Evolutionary conservation across 2,888 invertebrate genomes (phyloP).

Genomic region (Rhorus exstirpatorius): DNA sequence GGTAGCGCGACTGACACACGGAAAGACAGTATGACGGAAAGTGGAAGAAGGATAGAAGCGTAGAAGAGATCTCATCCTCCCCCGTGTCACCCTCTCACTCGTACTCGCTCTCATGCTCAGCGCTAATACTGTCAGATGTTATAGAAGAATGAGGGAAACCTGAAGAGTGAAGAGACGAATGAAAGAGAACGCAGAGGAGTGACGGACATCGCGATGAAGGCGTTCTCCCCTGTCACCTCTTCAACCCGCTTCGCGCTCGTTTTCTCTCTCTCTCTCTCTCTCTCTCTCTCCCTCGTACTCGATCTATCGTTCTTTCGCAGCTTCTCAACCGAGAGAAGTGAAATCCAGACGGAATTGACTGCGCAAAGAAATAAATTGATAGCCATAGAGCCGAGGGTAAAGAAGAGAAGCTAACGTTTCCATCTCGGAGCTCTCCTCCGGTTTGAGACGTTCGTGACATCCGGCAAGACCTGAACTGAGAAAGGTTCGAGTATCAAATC

Average conservation of each 20-base stretch:
- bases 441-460: slow-evolving; percentile 77
- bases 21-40: slow-evolving; percentile 82
- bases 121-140: slow-evolving; percentile 45
- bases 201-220: slow-evolving; percentile 84
- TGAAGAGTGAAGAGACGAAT: slow-evolving; percentile 71
- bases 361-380: slow-evolving; percentile 52
- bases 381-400: slow-evolving; percentile 29
- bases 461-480: slow-evolving; percentile 48
- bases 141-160: slow-evolving; percentile 50
- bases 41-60: slow-evolving; percentile 78
- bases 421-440: slow-evolving; percentile 71
- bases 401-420: slow-evolving; percentile 60
- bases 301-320: no score
- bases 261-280: slow-evolving; percentile 48
- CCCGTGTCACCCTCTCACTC: slow-evolving; percentile 43
- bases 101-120: slow-evolving; percentile 47
- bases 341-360: slow-evolving; percentile 47
- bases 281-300: slow-evolving; percentile 17
- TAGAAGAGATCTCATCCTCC: slow-evolving; percentile 71
- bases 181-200: slow-evolving; percentile 76
- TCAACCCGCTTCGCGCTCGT: slow-evolving; percentile 65
- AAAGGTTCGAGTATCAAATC: slow-evolving; percentile 34
- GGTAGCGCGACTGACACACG: slow-evolving; percentile 83
- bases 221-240: slow-evolving; percentile 82
- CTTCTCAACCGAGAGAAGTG: slow-evolving; percentile 33